Evolutionary conservation across 2,113 vertebrate genomes (phyloP).

Genomic region (Fregetta grallaria): DNA sequence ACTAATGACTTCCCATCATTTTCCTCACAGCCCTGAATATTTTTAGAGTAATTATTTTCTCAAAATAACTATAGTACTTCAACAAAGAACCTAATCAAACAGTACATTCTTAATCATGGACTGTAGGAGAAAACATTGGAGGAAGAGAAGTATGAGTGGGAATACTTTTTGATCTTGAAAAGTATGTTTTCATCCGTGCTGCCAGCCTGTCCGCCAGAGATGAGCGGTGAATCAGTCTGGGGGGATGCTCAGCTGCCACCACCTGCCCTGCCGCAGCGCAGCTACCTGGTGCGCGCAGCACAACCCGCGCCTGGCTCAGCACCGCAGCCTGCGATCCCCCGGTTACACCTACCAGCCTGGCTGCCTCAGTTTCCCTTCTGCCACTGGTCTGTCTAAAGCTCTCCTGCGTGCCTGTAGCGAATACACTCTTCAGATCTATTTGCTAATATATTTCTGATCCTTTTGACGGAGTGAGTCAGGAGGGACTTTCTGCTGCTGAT

Average conservation of each 20-base stretch:
- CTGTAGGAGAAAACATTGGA: background rate
- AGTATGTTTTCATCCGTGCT: background rate
- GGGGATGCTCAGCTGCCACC: background rate
- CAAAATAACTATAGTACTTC: background rate
- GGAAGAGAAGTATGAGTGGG: background rate
- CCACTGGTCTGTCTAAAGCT: background rate
- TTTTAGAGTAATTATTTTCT: conserved; percentile 1
- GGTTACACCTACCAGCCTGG: accelerated
- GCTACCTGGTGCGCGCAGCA: background rate
- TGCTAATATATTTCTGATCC: background rate
- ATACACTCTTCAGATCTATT: accelerated
- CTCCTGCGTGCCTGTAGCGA: background rate
- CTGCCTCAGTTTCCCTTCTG: background rate
- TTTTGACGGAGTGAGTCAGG: background rate
- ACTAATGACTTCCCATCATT: background rate
- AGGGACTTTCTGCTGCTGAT: background rate
- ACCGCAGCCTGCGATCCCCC: accelerated
- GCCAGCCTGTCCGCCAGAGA: background rate
- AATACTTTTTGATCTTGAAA: background rate
- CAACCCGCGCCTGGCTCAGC: background rate
- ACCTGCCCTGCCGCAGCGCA: background rate
- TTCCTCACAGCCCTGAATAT: background rate
- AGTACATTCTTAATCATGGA: background rate
- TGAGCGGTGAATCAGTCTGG: background rate
- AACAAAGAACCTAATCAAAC: background rate